Percentiles rank a stretch among this genome's conserved stretches.
These are phyloP conservation scores for Chorisops tibialis DNA, from an alignment of 2,888 invertebrate genomes.

Conservation along the genomic window DNA sequence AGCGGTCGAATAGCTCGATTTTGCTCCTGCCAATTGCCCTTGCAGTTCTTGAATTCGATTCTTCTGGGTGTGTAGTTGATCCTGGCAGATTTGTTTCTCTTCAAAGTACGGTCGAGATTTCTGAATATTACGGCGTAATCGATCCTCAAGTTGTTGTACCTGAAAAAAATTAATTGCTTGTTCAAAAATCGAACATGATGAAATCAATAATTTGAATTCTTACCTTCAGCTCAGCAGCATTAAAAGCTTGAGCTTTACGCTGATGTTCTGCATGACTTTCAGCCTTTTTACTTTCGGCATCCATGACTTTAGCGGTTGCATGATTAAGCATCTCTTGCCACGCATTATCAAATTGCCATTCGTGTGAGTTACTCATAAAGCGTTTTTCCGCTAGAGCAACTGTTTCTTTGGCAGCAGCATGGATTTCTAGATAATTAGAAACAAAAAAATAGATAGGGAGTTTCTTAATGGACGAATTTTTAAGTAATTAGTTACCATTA, in stretches of 20 bases:
- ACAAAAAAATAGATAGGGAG: background rate
- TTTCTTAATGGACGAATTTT: background rate
- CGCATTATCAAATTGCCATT: slow-evolving; percentile 83
- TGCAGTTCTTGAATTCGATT: slow-evolving; percentile 78
- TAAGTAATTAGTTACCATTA: slow-evolving; percentile 60
- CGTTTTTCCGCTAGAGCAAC: slow-evolving; percentile 86
- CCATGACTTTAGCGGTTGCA: slow-evolving; percentile 92
- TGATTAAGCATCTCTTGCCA: slow-evolving; percentile 98
- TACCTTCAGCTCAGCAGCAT: slow-evolving; percentile 75
- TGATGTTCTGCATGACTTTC: slow-evolving; percentile 87
- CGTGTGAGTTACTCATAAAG: slow-evolving; percentile 53
- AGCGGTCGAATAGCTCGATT: slow-evolving; percentile 76
- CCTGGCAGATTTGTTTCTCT: slow-evolving; percentile 80
- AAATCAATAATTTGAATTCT: background rate
- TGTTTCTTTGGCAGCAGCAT: slow-evolving; percentile 90
- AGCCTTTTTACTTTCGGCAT: slow-evolving; percentile 86
- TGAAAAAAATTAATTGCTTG: slow-evolving; percentile 44
- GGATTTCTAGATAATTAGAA: slow-evolving; percentile 62
- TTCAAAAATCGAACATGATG: background rate
- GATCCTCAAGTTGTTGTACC: slow-evolving; percentile 78
- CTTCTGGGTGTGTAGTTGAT: slow-evolving; percentile 81
- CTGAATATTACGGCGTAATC: slow-evolving; percentile 73
- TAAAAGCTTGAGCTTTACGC: slow-evolving; percentile 73
- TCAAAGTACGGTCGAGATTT: slow-evolving; percentile 91
- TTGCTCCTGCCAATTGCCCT: slow-evolving; percentile 67